Evolutionary conservation across 2,797 vertebrate genomes (phyloP).

Genomic region (Takifugu ocellatus): DNA sequence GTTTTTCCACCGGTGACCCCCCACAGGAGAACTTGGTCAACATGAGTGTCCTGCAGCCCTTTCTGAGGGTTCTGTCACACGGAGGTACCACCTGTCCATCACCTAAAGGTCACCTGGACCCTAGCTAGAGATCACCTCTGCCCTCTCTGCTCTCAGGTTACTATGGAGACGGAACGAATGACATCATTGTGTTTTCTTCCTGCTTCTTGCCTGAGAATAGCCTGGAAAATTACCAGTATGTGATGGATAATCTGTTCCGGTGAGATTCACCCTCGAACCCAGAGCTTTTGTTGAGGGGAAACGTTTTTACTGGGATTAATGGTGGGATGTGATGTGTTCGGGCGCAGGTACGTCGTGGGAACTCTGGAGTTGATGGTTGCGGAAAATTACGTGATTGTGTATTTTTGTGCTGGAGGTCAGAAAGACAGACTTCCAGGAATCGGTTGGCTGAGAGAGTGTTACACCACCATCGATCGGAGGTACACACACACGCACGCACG

Average conservation of each 20-base stretch:
- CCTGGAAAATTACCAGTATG: constrained; percentile 71
- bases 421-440: constrained; percentile 76
- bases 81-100: constrained; percentile 67
- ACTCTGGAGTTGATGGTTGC: constrained; percentile 82
- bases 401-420: constrained; percentile 76
- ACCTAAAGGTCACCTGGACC: neutral
- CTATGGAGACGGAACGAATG: constrained; percentile 75
- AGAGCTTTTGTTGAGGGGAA: neutral
- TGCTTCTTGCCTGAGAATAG: constrained; percentile 78
- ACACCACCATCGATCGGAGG: constrained; percentile 76
- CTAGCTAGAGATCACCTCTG: neutral
- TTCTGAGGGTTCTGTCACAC: constrained; percentile 77
- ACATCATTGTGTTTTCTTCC: constrained; percentile 81
- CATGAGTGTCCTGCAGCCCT: constrained; percentile 78
- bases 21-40: constrained; percentile 70
- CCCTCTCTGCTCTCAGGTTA: constrained; percentile 71
- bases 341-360: constrained; percentile 77
- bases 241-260: constrained; percentile 87
- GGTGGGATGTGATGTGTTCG: neutral
- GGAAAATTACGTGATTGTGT: constrained; percentile 80
- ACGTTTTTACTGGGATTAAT: neutral
- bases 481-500: neutral
- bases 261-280: constrained; percentile 26
- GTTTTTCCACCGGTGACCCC: constrained; percentile 66
- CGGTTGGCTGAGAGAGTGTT: constrained; percentile 81